Evolutionary conservation across 53 echinoderm and acorn worm species (phyloP).

Genomic region (Mesocentrotus franciscanus): DNA sequence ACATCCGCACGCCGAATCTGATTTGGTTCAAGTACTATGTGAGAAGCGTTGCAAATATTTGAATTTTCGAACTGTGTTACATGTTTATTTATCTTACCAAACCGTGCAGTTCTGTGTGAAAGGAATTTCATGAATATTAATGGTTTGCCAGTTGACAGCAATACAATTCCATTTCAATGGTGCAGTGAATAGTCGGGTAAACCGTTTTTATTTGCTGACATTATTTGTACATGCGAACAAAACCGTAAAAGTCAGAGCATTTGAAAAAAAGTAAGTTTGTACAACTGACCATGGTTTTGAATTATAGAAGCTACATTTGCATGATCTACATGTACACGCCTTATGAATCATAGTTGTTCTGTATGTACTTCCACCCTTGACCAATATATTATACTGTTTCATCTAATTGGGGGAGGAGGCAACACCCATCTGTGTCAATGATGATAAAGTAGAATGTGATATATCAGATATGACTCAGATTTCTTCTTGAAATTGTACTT

Average conservation of each 20-base stretch:
- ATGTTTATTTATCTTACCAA: neutral
- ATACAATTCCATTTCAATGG: neutral
- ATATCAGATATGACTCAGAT: too few species aligned
- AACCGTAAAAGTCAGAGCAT: slow-evolving; percentile 16
- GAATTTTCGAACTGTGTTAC: neutral
- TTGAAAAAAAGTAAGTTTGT: neutral
- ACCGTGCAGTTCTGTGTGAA: neutral
- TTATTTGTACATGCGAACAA: slow-evolving; percentile 11
- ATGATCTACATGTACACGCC: neutral
- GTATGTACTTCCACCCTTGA: neutral
- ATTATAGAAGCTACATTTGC: neutral
- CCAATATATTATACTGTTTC: neutral
- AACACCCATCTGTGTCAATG: too few species aligned
- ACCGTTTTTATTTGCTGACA: neutral
- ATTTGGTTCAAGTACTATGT: neutral
- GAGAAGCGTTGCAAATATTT: neutral
- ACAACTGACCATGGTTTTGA: neutral
- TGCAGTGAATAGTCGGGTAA: neutral
- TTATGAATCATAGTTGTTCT: neutral
- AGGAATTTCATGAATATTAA: slow-evolving; percentile 14
- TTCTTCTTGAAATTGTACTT: too few species aligned
- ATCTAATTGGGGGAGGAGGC: too few species aligned
- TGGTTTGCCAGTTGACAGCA: neutral
- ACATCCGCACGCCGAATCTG: neutral
- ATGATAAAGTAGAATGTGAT: too few species aligned